Evolutionary conservation across 2,113 vertebrate genomes (phyloP).

Genomic region (Macheiramphus alcinus): DNA sequence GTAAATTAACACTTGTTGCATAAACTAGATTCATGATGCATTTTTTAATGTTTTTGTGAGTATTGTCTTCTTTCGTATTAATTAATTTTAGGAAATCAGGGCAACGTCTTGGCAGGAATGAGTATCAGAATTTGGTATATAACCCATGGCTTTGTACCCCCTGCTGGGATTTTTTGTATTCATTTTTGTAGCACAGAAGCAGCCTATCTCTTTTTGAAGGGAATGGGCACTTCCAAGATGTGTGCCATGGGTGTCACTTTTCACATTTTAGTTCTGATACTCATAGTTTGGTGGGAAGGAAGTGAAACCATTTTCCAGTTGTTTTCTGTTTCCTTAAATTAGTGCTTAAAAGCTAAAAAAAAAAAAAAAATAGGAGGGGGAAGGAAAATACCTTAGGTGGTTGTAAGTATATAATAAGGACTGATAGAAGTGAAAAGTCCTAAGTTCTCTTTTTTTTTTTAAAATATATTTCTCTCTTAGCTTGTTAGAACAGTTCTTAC

Average conservation of each 20-base stretch:
- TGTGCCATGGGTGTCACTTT: not conserved
- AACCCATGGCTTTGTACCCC: not conserved
- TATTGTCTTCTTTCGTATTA: not conserved
- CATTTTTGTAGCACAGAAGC: not conserved
- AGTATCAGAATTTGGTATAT: not conserved
- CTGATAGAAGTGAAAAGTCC: not conserved
- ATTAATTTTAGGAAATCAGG: not conserved
- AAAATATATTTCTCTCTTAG: not conserved
- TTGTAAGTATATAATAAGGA: not conserved
- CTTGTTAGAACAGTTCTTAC: not conserved
- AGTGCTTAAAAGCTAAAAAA: not conserved
- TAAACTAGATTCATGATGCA: not conserved
- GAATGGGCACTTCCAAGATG: not conserved
- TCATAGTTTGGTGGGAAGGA: not conserved
- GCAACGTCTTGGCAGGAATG: not conserved
- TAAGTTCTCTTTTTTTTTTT: not conserved
- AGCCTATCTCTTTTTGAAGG: not conserved
- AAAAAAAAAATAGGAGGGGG: not conserved
- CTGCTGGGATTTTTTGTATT: not conserved
- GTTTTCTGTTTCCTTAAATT: slow-evolving; percentile 14
- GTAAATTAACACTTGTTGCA: not conserved
- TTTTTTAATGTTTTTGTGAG: not conserved
- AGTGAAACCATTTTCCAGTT: slow-evolving; percentile 12
- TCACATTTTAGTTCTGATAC: not conserved
- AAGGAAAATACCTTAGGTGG: not conserved